phyloP scores from a whole-genome alignment of 2,888 invertebrate genomes.

The Bimastos eiseni region DNA sequence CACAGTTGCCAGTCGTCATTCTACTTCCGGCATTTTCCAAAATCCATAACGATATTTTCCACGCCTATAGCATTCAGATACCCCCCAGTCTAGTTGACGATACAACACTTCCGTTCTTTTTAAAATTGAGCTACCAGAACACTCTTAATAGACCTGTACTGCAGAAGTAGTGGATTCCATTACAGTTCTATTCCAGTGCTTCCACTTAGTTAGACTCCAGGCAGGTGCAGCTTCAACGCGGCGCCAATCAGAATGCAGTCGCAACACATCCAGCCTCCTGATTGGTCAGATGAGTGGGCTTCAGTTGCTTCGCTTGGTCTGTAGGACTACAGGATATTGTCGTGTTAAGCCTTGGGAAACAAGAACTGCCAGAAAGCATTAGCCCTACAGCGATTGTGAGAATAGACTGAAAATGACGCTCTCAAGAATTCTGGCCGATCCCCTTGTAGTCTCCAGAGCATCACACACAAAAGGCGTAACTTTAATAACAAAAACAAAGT shows the following conservation, averaged over 20 bases:
- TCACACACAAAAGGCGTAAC: no score
- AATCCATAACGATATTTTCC: neutral
- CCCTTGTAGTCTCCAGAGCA: no score
- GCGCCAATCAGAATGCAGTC: neutral
- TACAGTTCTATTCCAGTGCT: neutral
- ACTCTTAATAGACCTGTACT: neutral
- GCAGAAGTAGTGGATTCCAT: neutral
- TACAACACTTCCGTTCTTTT: neutral
- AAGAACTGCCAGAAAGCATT: neutral
- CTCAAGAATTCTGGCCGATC: neutral
- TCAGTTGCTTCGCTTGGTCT: neutral
- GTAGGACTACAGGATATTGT: neutral
- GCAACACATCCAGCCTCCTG: neutral
- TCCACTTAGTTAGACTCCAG: conserved; percentile 13
- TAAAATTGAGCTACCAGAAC: neutral
- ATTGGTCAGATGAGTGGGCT: neutral
- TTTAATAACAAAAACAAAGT: no score
- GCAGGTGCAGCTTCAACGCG: neutral
- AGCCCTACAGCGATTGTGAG: neutral
- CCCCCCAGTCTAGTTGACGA: neutral
- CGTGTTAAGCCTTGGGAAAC: neutral
- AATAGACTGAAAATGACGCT: neutral
- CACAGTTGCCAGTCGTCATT: neutral
- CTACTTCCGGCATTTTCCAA: neutral
- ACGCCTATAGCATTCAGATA: neutral